Evolutionary conservation across 2,888 invertebrate species (phyloP).

Genomic region (Tetrapedia diversipes): DNA sequence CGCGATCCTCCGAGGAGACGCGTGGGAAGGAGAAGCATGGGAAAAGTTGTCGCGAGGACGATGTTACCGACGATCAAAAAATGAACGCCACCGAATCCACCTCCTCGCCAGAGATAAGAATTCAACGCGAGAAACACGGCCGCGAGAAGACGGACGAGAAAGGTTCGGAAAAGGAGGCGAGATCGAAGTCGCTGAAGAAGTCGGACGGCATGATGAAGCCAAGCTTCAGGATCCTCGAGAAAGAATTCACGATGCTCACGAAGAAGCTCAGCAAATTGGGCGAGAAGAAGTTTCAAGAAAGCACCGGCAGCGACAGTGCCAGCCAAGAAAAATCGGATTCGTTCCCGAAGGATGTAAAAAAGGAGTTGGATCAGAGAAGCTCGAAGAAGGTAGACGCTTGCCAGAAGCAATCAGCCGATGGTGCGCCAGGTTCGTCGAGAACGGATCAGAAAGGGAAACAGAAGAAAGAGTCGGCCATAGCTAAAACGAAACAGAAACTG

Average conservation of each 20-base stretch:
- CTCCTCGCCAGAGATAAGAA: constrained; percentile 66
- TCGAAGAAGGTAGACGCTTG: constrained; percentile 38
- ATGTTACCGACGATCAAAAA: constrained; percentile 33
- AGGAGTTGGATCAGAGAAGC: constrained; percentile 47
- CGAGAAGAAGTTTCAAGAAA: constrained; percentile 68
- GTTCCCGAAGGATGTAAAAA: constrained; percentile 43
- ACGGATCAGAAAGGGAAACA: constrained; percentile 29
- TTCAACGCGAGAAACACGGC: constrained; percentile 39
- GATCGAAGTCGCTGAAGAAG: constrained; percentile 50
- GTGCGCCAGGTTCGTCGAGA: constrained; percentile 13
- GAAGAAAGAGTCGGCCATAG: constrained; percentile 50
- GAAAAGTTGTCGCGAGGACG: constrained; percentile 30
- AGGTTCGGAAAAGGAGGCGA: constrained; percentile 54
- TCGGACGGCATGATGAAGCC: constrained; percentile 71
- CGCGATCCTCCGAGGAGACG: constrained; percentile 50
- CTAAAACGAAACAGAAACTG: constrained; percentile 62
- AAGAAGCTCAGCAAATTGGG: constrained; percentile 75
- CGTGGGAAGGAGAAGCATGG: constrained; percentile 34
- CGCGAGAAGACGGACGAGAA: constrained; percentile 41
- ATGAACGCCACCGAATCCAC: constrained; percentile 52
- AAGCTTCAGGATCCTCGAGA: constrained; percentile 78
- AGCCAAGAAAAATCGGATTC: constrained; percentile 55
- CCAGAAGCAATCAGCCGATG: constrained; percentile 26
- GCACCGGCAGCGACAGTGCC: constrained; percentile 61
- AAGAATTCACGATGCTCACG: constrained; percentile 75